phyloP scores from a whole-genome alignment of 2,113 vertebrate genomes.

The Dryoscopus gambensis region DNA sequence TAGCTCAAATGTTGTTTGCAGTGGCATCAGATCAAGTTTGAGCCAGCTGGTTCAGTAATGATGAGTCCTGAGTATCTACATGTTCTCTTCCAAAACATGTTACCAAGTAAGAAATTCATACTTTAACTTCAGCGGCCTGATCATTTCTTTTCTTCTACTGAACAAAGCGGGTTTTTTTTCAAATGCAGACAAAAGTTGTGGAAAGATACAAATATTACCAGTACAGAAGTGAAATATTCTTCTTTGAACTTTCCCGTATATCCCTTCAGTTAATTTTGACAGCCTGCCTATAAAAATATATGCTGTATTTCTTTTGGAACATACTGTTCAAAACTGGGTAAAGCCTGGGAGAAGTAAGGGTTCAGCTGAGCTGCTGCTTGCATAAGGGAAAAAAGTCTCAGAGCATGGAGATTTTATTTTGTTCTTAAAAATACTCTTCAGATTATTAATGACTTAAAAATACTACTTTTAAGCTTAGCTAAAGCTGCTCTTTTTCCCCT shows the following conservation, averaged over 20 bases:
- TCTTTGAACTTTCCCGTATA: not conserved
- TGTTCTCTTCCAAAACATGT: not conserved
- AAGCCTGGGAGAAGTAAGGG: slow-evolving; percentile 4
- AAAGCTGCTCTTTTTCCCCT: not conserved
- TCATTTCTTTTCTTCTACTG: not conserved
- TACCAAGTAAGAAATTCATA: not conserved
- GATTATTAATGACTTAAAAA: not conserved
- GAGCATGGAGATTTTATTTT: not conserved
- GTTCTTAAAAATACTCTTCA: not conserved
- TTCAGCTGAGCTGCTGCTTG: not conserved
- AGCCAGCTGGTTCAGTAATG: slow-evolving; percentile 1
- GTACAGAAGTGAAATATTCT: not conserved
- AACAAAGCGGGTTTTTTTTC: not conserved
- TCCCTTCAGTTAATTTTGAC: slow-evolving; percentile 38
- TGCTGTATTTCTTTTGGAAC: slow-evolving; percentile 35
- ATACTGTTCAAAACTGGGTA: slow-evolving; percentile 8
- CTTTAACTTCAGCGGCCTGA: not conserved
- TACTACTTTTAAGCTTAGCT: not conserved
- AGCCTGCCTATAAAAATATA: slow-evolving; percentile 37
- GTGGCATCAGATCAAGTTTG: not conserved
- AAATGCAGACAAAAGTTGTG: not conserved
- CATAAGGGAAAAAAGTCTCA: not conserved
- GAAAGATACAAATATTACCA: not conserved
- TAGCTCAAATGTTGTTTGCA: slow-evolving; percentile 7
- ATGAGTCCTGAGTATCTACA: not conserved